Evolutionary conservation across 2,797 vertebrate genomes (phyloP).

Genomic region (Naso thynnoides): DNA sequence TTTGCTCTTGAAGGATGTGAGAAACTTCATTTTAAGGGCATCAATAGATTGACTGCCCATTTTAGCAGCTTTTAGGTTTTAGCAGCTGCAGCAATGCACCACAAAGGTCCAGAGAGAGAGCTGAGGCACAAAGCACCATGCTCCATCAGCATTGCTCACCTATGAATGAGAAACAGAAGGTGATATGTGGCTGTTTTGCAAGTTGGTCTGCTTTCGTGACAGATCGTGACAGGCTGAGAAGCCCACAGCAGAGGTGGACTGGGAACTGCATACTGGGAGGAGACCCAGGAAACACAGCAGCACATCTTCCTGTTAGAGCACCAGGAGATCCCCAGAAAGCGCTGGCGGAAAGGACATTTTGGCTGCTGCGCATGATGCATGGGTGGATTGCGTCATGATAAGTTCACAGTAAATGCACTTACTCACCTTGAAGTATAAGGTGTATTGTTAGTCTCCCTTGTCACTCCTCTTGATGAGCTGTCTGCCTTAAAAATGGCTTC

Average conservation of each 20-base stretch:
- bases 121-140: not conserved
- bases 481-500: slow-evolving; percentile 46
- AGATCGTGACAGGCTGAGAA: slow-evolving; percentile 2
- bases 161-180: slow-evolving; percentile 9
- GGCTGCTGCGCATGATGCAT: slow-evolving; percentile 19
- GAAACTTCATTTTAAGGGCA: too few relatives aligned
- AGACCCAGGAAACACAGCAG: slow-evolving; percentile 24
- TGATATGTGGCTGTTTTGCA: slow-evolving; percentile 8
- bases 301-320: slow-evolving; percentile 9
- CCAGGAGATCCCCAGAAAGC: slow-evolving; percentile 18
- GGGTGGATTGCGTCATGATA: slow-evolving; percentile 44
- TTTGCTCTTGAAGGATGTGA: too few relatives aligned
- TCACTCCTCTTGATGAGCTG: slow-evolving; percentile 53
- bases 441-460: slow-evolving; percentile 51
- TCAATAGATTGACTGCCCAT: not conserved
- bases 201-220: slow-evolving; percentile 1
- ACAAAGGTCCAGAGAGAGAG: not conserved
- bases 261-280: not conserved
- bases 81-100: not conserved
- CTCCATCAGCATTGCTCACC: slow-evolving; percentile 5
- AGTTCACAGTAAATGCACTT: slow-evolving; percentile 41
- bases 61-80: not conserved
- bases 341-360: slow-evolving; percentile 10
- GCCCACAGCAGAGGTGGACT: slow-evolving; percentile 2
- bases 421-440: slow-evolving; percentile 59